Evolutionary conservation across 2,888 invertebrate species (phyloP).

Genomic region (Acanthoscelides obtectus): DNA sequence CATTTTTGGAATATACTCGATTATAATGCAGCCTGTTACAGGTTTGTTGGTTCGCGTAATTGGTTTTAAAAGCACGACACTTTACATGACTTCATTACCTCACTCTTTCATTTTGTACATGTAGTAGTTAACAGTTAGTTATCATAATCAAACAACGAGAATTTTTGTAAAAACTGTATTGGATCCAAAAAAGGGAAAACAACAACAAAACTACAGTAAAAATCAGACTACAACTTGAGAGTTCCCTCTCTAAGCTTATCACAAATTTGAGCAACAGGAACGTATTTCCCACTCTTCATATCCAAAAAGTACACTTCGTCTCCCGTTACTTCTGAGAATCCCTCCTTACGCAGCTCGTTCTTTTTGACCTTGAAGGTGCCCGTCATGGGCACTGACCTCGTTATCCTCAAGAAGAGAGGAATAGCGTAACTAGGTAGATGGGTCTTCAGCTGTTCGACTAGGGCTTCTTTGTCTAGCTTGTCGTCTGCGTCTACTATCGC

Average conservation of each 20-base stretch:
- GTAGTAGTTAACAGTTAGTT: no score
- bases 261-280: conserved; percentile 35
- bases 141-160: no score
- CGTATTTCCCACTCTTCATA: conserved; percentile 34
- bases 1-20: no score
- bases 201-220: background rate
- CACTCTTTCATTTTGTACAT: no score
- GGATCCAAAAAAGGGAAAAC: background rate
- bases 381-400: conserved; percentile 73
- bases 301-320: conserved; percentile 61
- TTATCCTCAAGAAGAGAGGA: conserved; percentile 81
- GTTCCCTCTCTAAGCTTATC: conserved; percentile 37
- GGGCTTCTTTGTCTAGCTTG: conserved; percentile 53
- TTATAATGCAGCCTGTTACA: no score
- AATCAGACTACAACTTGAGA: conserved; percentile 21
- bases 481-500: conserved; percentile 72
- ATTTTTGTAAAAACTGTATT: background rate
- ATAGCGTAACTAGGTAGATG: conserved; percentile 81
- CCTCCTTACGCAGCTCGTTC: conserved; percentile 77
- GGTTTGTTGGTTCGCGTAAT: no score
- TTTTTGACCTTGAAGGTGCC: conserved; percentile 94
- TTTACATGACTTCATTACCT: no score
- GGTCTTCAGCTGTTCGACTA: conserved; percentile 63
- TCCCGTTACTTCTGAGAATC: conserved; percentile 73
- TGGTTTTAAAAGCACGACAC: no score